Evolutionary conservation across 2,797 vertebrate species (phyloP).

Genomic region (Gorsachius magnificus): DNA sequence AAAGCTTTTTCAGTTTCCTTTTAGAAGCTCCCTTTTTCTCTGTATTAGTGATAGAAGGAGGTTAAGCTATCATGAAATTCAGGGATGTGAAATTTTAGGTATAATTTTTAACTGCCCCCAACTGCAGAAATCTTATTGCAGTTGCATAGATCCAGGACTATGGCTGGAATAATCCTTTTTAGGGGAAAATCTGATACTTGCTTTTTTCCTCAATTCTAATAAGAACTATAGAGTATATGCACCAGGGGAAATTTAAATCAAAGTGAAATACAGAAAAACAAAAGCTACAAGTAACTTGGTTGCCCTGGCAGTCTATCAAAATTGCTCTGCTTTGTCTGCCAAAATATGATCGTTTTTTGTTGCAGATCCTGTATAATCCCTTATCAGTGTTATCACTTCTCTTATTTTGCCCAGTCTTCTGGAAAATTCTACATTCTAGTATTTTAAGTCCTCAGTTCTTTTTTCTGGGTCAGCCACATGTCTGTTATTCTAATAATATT

Average conservation of each 20-base stretch:
- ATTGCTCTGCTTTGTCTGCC: background rate
- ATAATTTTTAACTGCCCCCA: background rate
- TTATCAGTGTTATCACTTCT: background rate
- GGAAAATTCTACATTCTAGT: background rate
- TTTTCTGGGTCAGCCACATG: background rate
- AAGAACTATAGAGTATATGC: background rate
- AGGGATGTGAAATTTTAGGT: background rate
- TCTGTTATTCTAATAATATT: background rate
- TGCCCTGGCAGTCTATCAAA: background rate
- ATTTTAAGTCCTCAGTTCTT: background rate
- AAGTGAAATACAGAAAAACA: background rate
- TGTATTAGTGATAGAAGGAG: background rate
- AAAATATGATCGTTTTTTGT: background rate
- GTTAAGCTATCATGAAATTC: background rate
- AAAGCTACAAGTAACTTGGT: background rate
- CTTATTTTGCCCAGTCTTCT: background rate
- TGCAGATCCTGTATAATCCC: background rate
- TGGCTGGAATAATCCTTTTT: background rate
- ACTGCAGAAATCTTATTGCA: background rate
- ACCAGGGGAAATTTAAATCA: background rate
- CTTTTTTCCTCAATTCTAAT: background rate
- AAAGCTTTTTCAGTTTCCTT: background rate
- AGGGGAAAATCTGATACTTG: background rate
- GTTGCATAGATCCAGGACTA: background rate
- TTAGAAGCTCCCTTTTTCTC: background rate